A percentile compares a stretch with the other conserved stretches of the same genome.
phyloP scores from a whole-genome alignment of 1,140 invertebrate species.

The Pseudomyrmex sp. region DNA sequence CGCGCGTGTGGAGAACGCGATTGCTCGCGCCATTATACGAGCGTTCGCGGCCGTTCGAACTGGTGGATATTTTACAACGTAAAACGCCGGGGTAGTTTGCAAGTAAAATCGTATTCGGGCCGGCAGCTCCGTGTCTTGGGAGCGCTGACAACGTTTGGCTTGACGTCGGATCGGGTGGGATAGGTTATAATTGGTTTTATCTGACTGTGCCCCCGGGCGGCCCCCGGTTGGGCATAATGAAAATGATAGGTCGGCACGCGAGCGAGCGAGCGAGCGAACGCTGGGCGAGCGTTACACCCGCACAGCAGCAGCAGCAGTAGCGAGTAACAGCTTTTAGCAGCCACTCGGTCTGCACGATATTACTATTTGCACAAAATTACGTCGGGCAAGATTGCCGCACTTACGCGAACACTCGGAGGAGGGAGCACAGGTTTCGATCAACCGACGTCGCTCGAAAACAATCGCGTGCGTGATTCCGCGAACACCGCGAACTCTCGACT shows the following conservation, averaged over 20 bases:
- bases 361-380: conserved; percentile 83
- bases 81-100: conserved; percentile 70
- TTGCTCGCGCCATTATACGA: conserved; percentile 44
- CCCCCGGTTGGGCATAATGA: conserved; percentile 72
- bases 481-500: conserved; percentile 37
- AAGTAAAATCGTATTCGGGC: conserved; percentile 71
- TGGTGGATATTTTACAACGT: conserved; percentile 63
- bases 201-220: conserved; percentile 62
- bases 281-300: conserved; percentile 39
- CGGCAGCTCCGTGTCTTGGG: conserved; percentile 24
- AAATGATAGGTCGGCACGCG: conserved; percentile 79
- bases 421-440: conserved; percentile 68
- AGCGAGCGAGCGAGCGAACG: conserved; percentile 47
- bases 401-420: conserved; percentile 69
- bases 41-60: background rate
- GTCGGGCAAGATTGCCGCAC: conserved; percentile 75
- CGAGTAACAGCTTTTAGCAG: conserved; percentile 63
- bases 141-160: conserved; percentile 73
- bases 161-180: conserved; percentile 68
- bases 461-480: conserved; percentile 70
- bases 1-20: conserved; percentile 35
- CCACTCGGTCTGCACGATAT: conserved; percentile 79
- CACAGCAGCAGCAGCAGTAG: conserved; percentile 51
- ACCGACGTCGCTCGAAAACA: conserved; percentile 59
- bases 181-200: conserved; percentile 81